phyloP scores from a whole-genome alignment of 2,113 vertebrate species.

The Rhagologus leucostigma region DNA sequence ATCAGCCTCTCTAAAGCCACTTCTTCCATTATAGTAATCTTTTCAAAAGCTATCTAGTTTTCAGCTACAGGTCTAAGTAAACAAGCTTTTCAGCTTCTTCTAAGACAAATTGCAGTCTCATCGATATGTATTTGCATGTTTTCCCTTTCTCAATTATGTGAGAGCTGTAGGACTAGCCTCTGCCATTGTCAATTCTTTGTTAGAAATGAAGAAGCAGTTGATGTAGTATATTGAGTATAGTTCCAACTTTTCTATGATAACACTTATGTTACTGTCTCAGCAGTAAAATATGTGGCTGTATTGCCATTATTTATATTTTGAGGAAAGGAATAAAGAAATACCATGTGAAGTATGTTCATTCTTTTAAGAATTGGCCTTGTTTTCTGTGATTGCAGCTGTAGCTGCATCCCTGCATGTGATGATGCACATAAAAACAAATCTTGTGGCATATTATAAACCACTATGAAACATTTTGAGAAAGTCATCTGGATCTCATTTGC shows the following conservation, averaged over 20 bases:
- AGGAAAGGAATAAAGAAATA: neutral
- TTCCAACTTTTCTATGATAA: neutral
- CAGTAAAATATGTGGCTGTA: neutral
- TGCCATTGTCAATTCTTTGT: neutral
- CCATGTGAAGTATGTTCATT: neutral
- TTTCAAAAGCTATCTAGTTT: neutral
- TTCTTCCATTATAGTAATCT: neutral
- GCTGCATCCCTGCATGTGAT: neutral
- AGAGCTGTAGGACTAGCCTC: neutral
- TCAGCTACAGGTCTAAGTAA: neutral
- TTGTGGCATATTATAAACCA: neutral
- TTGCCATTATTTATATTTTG: neutral
- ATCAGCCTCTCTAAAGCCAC: neutral
- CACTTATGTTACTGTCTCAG: neutral
- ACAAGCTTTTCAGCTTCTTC: neutral
- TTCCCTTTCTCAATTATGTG: neutral
- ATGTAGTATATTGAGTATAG: neutral
- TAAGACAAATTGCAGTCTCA: neutral
- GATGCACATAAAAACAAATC: neutral
- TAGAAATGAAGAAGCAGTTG: neutral
- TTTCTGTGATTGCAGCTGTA: neutral
- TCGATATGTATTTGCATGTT: neutral
- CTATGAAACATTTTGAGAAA: neutral
- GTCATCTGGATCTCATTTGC: conserved; percentile 27
- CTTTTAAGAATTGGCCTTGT: neutral